Percentiles rank a stretch among this genome's conserved stretches.
phyloP scores from a whole-genome alignment of 2,888 invertebrate genomes.

The Drosophila robusta region DNA sequence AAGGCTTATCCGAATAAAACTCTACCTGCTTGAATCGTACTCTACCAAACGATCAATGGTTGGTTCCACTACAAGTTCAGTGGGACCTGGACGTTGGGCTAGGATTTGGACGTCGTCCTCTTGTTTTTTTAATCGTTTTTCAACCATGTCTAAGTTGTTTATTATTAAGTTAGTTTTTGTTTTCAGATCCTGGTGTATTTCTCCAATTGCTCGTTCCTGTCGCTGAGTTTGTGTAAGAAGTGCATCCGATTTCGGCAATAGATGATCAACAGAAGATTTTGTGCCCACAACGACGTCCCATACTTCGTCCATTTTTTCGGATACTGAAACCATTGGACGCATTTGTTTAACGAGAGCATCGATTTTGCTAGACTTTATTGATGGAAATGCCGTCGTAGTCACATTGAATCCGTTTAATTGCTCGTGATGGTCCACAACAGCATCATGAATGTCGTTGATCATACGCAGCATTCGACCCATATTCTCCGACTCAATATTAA shows the following conservation, averaged over 20 bases:
- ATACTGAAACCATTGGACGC: conserved; percentile 93
- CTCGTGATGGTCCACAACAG: conserved; percentile 91
- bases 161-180: conserved; percentile 94
- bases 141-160: conserved; percentile 94
- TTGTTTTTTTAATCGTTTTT: conserved; percentile 93
- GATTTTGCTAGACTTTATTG: conserved; percentile 90
- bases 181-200: conserved; percentile 93
- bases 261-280: conserved; percentile 93
- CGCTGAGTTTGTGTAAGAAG: conserved; percentile 93
- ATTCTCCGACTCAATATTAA: conserved; percentile 93
- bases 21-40: conserved; percentile 90
- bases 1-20: not conserved
- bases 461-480: conserved; percentile 91
- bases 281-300: conserved; percentile 96
- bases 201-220: conserved; percentile 94
- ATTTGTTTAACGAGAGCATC: conserved; percentile 93
- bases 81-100: conserved; percentile 90
- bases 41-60: conserved; percentile 92
- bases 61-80: conserved; percentile 91
- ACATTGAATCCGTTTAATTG: conserved; percentile 85
- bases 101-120: conserved; percentile 93
- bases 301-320: conserved; percentile 96
- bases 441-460: conserved; percentile 93
- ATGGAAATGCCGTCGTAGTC: conserved; percentile 87
- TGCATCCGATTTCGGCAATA: conserved; percentile 94